Evolutionary conservation across 1,140 invertebrate genomes (phyloP), one percentile per base, ranked within the genome.

Genomic region (Augochlora pura): DNA sequence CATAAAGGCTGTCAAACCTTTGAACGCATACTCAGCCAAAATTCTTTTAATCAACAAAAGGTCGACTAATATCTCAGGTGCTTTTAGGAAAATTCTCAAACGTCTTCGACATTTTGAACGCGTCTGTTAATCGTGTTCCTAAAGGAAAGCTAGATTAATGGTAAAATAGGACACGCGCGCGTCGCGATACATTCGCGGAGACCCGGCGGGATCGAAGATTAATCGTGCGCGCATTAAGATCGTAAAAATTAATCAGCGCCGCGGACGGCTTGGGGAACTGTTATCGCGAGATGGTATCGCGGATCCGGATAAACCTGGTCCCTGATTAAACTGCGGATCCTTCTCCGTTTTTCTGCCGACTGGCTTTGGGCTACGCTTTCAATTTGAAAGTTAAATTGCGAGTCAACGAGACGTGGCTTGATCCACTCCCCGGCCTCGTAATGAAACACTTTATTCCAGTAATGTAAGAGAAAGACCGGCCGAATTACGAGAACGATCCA

Each of bases 381-480:
- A 72, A 78, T 78, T 78, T 78, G 68, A 78, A 78, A 78, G 76
- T 78, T 78, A 78, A 78, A 78, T 78, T 64, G 49, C 76, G 60
- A 78, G 76, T 46, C 76, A 72, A 78, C 76, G 76, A 70, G 76
- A 72, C 60, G 76, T 54, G 68, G 60, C 68, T 65, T 65, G 76
- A 78, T 78, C 69, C 76, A 72, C 49, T 72, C 60, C 42, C 42
- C 42, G 46, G 42, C n/a, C 60, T 23, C 60, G 68, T 64, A 46
- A 64, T 65, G 69, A 72, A 78, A 78, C 68, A 64, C 68, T 78
- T 64, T 27, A 65, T 78, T 78, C 32, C 32, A 32, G 32, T 32
- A 57, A 38, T 57, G 32, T 52, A 52, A 78, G 69, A 78, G 63
- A 78, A 72, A 78, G 60, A 65, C 76, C 1, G 7, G 14, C 3